Percentiles rank a stretch among this genome's conserved stretches.
Conservation (phyloP, 2,888 invertebrate species). For the Linnaemya vulpina region DNA sequence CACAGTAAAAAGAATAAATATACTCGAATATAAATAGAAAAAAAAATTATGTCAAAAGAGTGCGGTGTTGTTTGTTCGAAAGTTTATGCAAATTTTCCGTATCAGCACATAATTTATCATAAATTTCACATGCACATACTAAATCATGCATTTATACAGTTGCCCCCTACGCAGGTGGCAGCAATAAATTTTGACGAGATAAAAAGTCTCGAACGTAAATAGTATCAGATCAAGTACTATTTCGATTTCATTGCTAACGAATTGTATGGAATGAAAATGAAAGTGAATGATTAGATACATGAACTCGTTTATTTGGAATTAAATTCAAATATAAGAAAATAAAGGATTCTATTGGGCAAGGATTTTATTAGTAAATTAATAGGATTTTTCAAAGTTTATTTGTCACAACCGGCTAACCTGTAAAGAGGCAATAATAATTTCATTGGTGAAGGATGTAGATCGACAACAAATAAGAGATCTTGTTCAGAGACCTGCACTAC, state of each 20-base stretch:
- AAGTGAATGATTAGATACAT: not conserved
- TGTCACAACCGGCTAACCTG: no score
- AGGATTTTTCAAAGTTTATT: no score
- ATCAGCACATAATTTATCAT: constrained; percentile 72
- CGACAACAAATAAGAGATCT: no score
- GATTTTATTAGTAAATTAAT: no score
- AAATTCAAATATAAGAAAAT: no score
- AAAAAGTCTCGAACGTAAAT: not conserved
- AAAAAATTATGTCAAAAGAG: constrained; percentile 16
- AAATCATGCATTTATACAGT: constrained; percentile 34
- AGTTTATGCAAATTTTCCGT: constrained; percentile 67
- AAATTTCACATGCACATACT: constrained; percentile 56
- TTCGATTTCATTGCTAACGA: not conserved
- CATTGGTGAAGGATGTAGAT: no score
- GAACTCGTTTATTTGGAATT: no score
- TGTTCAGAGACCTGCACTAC: no score
- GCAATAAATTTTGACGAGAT: constrained; percentile 43
- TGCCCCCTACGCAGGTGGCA: constrained; percentile 36
- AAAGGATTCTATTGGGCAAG: no score
- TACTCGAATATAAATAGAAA: not conserved
- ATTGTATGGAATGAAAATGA: not conserved
- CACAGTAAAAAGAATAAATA: constrained; percentile 38
- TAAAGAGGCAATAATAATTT: no score
- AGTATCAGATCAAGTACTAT: not conserved
- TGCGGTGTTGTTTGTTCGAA: constrained; percentile 45